These are phyloP conservation scores for Chalcis sispes DNA, from an alignment of 2,888 invertebrate species.

Conservation along the genomic window DNA sequence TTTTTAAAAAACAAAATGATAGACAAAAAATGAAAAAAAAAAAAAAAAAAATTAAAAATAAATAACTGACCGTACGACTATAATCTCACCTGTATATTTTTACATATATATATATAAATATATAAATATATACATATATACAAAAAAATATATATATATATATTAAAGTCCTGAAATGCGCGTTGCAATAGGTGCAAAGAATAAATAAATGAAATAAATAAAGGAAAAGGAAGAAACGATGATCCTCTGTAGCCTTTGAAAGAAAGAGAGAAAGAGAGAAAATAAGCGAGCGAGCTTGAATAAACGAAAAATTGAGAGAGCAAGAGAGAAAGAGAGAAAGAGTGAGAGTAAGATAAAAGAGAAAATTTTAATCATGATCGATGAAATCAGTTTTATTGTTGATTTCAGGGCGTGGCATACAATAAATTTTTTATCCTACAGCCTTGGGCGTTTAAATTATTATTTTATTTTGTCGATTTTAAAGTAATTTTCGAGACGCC, in stretches of 20 bases:
- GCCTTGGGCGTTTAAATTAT: constrained; percentile 66
- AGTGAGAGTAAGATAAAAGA: constrained; percentile 52
- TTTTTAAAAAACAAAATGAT: constrained; percentile 43
- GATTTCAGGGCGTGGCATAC: constrained; percentile 72
- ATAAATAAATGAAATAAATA: constrained; percentile 35
- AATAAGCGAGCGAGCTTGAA: constrained; percentile 36
- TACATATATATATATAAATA: constrained; percentile 63
- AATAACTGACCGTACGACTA: constrained; percentile 71
- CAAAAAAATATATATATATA: constrained; percentile 42
- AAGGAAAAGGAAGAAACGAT: constrained; percentile 34
- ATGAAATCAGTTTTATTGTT: constrained; percentile 71
- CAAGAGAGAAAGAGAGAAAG: constrained; percentile 46
- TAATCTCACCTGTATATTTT: constrained; percentile 74
- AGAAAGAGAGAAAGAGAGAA: constrained; percentile 54
- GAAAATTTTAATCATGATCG: constrained; percentile 53
- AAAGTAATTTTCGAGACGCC: constrained; percentile 56
- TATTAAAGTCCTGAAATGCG: constrained; percentile 43
- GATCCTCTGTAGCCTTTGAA: constrained; percentile 54
- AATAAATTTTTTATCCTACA: constrained; percentile 71
- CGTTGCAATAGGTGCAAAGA: constrained; percentile 56
- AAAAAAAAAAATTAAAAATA: too few species aligned
- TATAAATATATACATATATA: constrained; percentile 47
- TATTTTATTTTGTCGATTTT: constrained; percentile 12
- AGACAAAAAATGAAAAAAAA: too few species aligned
- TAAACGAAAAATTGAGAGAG: constrained; percentile 52